Evolutionary conservation across 2,888 invertebrate genomes (phyloP).

Genomic region (Ethmia dodecea): DNA sequence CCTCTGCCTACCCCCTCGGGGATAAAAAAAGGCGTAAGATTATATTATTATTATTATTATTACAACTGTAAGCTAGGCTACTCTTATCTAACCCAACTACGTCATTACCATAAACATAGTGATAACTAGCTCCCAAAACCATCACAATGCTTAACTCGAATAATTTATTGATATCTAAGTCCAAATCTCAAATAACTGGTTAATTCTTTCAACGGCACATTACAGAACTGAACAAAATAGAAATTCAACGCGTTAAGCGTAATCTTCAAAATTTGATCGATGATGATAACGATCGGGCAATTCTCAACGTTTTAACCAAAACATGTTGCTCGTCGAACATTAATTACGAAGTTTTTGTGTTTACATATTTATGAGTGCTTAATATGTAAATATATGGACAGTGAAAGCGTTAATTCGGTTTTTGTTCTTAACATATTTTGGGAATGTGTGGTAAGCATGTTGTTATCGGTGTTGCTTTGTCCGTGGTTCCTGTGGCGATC

Average conservation of each 20-base stretch:
- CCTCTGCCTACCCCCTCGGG: too few species aligned
- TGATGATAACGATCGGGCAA: slow-evolving; percentile 40
- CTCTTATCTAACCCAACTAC: too few species aligned
- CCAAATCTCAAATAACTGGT: slow-evolving; percentile 24
- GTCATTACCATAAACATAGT: too few species aligned
- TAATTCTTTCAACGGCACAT: slow-evolving; percentile 35
- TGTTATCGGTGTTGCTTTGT: too few species aligned
- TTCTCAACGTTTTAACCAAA: slow-evolving; percentile 45
- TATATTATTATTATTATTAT: too few species aligned
- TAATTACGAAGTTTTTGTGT: slow-evolving; percentile 28
- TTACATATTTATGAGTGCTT: slow-evolving; percentile 41
- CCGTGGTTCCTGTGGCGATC: too few species aligned
- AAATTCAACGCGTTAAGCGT: slow-evolving; percentile 34
- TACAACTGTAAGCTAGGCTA: too few species aligned
- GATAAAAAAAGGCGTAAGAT: too few species aligned
- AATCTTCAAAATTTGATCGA: slow-evolving; percentile 40
- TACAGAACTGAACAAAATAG: slow-evolving; percentile 21
- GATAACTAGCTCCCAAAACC: too few species aligned
- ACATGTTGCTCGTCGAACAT: slow-evolving; percentile 25
- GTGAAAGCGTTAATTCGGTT: slow-evolving; percentile 59
- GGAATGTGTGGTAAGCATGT: too few species aligned
- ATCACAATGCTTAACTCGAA: neutral
- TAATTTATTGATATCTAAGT: slow-evolving; percentile 9
- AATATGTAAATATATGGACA: slow-evolving; percentile 57
- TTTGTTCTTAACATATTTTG: too few species aligned